Evolutionary conservation across 2,888 invertebrate species (phyloP).

Genomic region (Stenichneumon culpator): DNA sequence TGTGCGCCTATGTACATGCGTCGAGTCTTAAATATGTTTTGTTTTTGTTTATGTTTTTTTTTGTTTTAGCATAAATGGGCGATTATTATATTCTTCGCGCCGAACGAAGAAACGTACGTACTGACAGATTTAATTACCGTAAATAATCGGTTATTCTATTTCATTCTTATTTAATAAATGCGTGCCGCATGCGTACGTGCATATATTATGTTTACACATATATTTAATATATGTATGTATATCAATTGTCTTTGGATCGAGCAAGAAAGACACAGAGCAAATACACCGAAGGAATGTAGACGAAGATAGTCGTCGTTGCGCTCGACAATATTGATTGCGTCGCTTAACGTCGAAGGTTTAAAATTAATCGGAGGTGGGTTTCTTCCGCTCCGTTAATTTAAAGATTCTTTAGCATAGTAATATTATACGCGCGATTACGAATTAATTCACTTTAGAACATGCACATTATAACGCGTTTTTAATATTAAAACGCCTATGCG

Average conservation of each 20-base stretch:
- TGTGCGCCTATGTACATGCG: constrained; percentile 64
- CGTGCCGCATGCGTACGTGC: background rate
- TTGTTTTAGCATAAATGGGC: background rate
- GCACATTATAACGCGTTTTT: background rate
- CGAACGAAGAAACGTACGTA: background rate
- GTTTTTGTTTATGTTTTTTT: background rate
- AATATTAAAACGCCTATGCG: background rate
- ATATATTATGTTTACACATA: background rate
- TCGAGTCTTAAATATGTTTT: background rate
- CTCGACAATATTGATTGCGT: background rate
- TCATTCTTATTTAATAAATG: background rate
- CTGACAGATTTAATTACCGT: background rate
- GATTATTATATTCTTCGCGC: background rate
- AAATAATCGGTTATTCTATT: background rate
- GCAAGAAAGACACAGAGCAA: background rate
- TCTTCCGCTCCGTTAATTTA: background rate
- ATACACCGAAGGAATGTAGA: background rate
- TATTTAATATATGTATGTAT: background rate
- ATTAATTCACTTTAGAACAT: background rate
- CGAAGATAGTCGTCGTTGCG: background rate
- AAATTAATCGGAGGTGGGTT: background rate
- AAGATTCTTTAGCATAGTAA: background rate
- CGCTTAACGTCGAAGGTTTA: background rate
- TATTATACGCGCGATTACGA: constrained; percentile 7
- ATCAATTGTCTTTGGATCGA: background rate